Conservation (phyloP, 2,113 vertebrate genomes). For the Lagopus leucura region DNA sequence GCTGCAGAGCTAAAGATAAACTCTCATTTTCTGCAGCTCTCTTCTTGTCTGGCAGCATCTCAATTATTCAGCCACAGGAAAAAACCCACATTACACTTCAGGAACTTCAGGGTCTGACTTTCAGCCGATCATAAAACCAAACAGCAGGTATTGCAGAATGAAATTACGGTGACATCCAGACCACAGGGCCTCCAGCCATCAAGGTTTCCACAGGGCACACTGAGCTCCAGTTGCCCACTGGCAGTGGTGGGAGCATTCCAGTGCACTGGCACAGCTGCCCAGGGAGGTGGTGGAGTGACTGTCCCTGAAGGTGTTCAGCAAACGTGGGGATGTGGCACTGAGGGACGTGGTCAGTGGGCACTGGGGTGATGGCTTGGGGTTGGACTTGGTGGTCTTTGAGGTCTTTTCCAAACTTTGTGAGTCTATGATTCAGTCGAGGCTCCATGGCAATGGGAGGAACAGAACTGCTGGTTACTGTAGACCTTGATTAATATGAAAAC, state of each 20-base stretch:
- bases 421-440: background rate
- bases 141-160: background rate
- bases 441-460: background rate
- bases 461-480: background rate
- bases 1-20: slow-evolving; percentile 80
- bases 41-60: slow-evolving; percentile 63
- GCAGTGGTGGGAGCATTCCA: too few species aligned
- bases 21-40: slow-evolving; percentile 49
- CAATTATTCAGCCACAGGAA: slow-evolving; percentile 60
- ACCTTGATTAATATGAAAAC: background rate
- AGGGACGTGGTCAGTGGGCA: too few species aligned
- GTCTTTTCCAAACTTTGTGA: too few species aligned
- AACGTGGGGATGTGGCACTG: too few species aligned
- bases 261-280: too few species aligned
- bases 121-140: fast-evolving
- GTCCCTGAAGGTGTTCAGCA: too few species aligned
- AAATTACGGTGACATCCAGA: background rate
- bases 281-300: too few species aligned
- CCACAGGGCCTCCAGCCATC: fast-evolving
- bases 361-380: too few species aligned
- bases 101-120: background rate
- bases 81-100: background rate
- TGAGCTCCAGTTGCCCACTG: background rate
- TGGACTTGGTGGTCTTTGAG: too few species aligned
- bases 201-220: fast-evolving